Conservation (phyloP, 2,797 vertebrate genomes). For the Neostethus bicornis region DNA sequence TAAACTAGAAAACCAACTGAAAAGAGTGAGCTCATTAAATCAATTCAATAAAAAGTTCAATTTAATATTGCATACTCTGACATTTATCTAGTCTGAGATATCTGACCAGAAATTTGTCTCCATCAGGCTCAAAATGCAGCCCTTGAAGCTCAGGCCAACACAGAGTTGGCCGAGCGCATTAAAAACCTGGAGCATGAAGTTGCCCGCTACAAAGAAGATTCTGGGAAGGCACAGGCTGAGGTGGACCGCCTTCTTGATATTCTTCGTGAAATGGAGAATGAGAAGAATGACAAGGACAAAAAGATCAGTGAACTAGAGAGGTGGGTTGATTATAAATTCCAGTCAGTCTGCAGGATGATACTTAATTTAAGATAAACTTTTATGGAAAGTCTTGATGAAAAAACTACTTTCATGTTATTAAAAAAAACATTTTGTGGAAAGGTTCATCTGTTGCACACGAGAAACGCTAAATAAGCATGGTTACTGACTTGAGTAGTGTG, state of each 20-base stretch:
- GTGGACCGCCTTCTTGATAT: slow-evolving; percentile 97
- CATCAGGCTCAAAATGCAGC: slow-evolving; percentile 89
- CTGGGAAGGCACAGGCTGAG: slow-evolving; percentile 93
- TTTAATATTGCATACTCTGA: too few relatives aligned
- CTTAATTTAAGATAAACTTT: not conserved
- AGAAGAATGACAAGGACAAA: slow-evolving; percentile 99
- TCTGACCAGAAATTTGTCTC: slow-evolving; percentile 22
- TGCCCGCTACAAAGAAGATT: slow-evolving; percentile 87
- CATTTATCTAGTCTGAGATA: not conserved
- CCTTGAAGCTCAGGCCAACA: slow-evolving; percentile 90
- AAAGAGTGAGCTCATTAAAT: slow-evolving; percentile 82
- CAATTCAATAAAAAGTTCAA: not conserved
- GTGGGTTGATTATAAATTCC: slow-evolving; percentile 68
- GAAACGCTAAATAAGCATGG: not conserved
- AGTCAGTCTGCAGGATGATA: not conserved
- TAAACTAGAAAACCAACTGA: slow-evolving; percentile 93
- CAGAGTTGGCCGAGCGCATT: slow-evolving; percentile 89
- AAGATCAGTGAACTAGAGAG: slow-evolving; percentile 97
- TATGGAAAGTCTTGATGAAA: too few relatives aligned
- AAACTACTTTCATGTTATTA: too few relatives aligned
- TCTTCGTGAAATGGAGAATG: slow-evolving; percentile 97
- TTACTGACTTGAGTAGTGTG: not conserved
- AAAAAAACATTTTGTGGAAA: too few relatives aligned
- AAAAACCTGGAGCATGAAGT: slow-evolving; percentile 91
- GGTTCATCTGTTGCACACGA: not conserved